Base-by-base conservation (phyloP, 2,797 vertebrate species). In the Coregonus suidteri region DNA sequence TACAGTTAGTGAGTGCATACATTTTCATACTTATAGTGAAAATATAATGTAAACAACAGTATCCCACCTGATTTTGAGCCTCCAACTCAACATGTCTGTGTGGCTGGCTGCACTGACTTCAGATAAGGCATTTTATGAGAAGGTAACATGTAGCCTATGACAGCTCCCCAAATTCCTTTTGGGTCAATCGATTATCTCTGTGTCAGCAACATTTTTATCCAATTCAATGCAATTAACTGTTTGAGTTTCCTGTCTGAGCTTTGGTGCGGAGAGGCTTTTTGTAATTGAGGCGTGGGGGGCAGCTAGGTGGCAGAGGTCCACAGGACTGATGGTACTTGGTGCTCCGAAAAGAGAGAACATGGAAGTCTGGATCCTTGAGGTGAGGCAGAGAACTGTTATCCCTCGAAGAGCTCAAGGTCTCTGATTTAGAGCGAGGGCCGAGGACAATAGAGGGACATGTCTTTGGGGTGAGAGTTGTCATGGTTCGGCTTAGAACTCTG, bases 401-500 rank as follows among this genome's bases (percentile, higher is more conserved):
- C 0, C 68, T 88, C 0, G 78, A 81, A 13, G 82, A 82, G 30
- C 77, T 82, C 15, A 90, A 54, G 0, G 91, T 92, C 84, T 96
- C 95, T 6, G 95, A 95, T 85, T 93, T 94, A 62, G 94, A 93
- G 3, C 93, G 91, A 0, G 89, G 92, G 59, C 92, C 87, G 0
- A 94, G 62, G 70, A 89, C 83, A 14, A 93, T 82, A 0, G 91
- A 82, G 4, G 88, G 75, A 13, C 91, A 91, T 0, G 91, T 93
- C 81, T 94, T 92, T 1, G 94, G 91, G 20, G 90, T 87, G 83
- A 95, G 91, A 73, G 90, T 90, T 56, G 94, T 95, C 91, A 94
- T 90, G 67, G 94, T 95, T 37, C 92, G 91, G 34, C 92, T 93
- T 75, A 95, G 93, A 5, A 89, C 87, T 73, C 93, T 88, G 76